Conservation (phyloP, 2,888 invertebrate genomes). For the Pristionchus fissidentatus region DNA sequence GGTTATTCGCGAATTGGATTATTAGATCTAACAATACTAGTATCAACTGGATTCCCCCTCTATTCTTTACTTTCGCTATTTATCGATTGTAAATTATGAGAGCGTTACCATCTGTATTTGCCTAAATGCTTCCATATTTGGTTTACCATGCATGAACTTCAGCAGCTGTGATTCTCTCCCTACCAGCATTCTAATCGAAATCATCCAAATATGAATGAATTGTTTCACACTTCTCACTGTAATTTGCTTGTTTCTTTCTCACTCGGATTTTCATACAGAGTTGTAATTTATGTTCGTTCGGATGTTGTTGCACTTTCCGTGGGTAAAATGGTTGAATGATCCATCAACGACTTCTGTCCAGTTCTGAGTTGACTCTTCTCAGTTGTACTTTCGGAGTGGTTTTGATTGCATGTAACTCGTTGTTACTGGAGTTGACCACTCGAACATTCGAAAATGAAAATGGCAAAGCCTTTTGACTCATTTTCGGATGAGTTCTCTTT, state of each 20-base stretch:
- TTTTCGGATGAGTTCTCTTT: no score
- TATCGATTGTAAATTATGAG: no score
- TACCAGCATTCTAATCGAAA: neutral
- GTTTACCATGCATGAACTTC: constrained; percentile 36
- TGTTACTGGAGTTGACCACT: no score
- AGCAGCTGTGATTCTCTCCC: constrained; percentile 30
- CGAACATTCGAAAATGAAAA: no score
- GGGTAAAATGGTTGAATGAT: constrained; percentile 38
- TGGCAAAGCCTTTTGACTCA: no score
- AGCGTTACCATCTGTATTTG: no score
- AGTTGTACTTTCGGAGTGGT: neutral
- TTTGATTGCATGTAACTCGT: no score
- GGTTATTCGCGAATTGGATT: no score
- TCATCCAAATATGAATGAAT: constrained; percentile 5
- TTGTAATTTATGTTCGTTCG: constrained; percentile 28
- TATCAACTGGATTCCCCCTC: neutral
- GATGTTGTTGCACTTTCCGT: constrained; percentile 8
- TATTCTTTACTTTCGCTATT: neutral
- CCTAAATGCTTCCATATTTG: no score
- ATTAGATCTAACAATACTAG: neutral
- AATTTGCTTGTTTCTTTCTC: constrained; percentile 1
- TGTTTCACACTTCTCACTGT: neutral
- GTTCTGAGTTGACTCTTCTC: neutral
- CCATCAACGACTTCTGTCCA: neutral
- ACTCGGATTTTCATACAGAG: neutral